phyloP scores from a whole-genome alignment of 2,797 vertebrate species.

The Myotis daubentonii region DNA sequence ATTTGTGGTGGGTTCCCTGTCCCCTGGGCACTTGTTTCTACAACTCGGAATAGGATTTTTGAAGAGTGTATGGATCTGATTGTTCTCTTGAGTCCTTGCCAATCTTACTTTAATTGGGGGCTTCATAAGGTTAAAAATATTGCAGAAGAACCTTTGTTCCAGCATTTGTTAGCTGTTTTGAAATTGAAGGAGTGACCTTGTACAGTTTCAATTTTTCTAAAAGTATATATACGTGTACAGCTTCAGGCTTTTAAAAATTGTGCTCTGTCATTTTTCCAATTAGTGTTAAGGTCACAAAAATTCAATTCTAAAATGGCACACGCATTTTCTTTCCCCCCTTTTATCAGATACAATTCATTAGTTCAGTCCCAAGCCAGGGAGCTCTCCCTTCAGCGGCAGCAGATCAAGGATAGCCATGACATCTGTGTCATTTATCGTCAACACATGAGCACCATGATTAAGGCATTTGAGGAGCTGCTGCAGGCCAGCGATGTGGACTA shows the following conservation, averaged over 20 bases:
- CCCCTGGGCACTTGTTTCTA: constrained; percentile 28
- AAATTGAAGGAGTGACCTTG: constrained; percentile 62
- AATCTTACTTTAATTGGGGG: constrained; percentile 69
- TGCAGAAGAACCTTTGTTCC: constrained; percentile 56
- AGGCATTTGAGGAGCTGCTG: constrained; percentile 92
- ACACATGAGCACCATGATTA: constrained; percentile 89
- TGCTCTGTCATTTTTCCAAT: constrained; percentile 75
- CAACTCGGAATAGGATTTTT: constrained; percentile 52
- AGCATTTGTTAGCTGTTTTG: constrained; percentile 64
- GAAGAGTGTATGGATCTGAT: constrained; percentile 54
- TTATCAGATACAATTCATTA: constrained; percentile 91
- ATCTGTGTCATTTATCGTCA: constrained; percentile 89
- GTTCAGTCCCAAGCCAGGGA: constrained; percentile 93
- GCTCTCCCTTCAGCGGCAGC: constrained; percentile 92
- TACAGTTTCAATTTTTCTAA: constrained; percentile 56
- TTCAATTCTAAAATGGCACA: constrained; percentile 68
- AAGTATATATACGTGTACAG: constrained; percentile 58
- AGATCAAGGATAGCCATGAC: constrained; percentile 90
- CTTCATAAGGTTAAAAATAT: constrained; percentile 68
- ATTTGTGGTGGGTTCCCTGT: background rate
- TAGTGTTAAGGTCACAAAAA: constrained; percentile 76
- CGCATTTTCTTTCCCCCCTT: constrained; percentile 62
- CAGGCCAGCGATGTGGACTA: constrained; percentile 88
- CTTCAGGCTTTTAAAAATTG: constrained; percentile 69
- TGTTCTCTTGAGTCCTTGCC: constrained; percentile 55